Conservation (phyloP, 2,888 invertebrate species). For the Amorpha juglandis region DNA sequence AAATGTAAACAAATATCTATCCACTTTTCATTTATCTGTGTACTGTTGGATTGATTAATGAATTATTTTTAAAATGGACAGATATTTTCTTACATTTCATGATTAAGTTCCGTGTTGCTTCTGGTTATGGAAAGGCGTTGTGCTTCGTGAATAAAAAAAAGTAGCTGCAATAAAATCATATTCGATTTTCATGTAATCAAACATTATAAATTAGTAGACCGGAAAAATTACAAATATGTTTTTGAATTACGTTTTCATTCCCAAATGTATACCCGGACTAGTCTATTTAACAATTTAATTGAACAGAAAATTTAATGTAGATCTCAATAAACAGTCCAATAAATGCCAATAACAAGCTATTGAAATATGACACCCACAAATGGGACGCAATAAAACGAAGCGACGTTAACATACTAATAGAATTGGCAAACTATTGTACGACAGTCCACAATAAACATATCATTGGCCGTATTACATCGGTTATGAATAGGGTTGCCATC, state of each 20-base stretch:
- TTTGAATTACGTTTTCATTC: neutral
- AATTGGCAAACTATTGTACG: constrained; percentile 23
- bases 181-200: no score
- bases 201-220: neutral
- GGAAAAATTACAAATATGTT: neutral
- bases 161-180: no score
- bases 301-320: neutral
- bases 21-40: no score
- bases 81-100: no score
- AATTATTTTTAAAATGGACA: no score
- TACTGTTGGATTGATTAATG: no score
- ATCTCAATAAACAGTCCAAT: neutral
- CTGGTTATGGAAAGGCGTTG: no score
- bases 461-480: neutral
- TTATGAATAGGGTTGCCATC: neutral
- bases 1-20: no score
- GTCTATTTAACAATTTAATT: neutral
- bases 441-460: constrained; percentile 5
- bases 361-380: neutral
- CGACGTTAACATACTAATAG: constrained; percentile 16
- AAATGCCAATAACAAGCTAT: neutral
- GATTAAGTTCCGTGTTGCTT: no score
- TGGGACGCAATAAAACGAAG: constrained; percentile 9
- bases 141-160: no score
- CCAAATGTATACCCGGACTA: neutral